A percentile compares a stretch with the other conserved stretches of the same genome.
These are phyloP conservation scores for Oostethus manadensis DNA, from an alignment of 2,113 vertebrate species.

Conservation along the genomic window DNA sequence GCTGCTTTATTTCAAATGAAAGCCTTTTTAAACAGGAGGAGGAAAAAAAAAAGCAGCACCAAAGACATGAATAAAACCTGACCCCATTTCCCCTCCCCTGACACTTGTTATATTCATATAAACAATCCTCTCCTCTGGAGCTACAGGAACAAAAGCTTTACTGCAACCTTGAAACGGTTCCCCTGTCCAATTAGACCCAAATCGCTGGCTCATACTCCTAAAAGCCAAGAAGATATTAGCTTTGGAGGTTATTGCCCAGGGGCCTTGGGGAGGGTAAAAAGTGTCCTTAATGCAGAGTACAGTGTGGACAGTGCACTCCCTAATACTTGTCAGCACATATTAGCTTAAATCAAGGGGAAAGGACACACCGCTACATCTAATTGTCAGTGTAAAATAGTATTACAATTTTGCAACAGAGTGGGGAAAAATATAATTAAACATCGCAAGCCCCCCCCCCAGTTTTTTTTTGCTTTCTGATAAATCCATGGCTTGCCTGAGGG, in stretches of 20 bases:
- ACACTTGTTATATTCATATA: slow-evolving; percentile 31
- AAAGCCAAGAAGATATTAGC: slow-evolving; percentile 48
- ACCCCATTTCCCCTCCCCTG: slow-evolving; percentile 24
- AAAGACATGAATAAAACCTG: slow-evolving; percentile 3
- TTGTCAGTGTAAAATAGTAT: slow-evolving; percentile 25
- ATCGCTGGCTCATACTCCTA: slow-evolving; percentile 42
- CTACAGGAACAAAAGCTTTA: slow-evolving; percentile 35
- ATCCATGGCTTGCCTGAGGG: slow-evolving; percentile 46
- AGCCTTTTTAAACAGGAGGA: neutral
- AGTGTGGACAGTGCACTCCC: slow-evolving; percentile 27
- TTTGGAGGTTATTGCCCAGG: slow-evolving; percentile 48
- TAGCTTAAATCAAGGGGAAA: slow-evolving; percentile 39
- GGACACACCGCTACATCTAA: slow-evolving; percentile 29
- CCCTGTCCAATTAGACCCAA: slow-evolving; percentile 52
- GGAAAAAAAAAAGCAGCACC: neutral
- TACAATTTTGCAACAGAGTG: slow-evolving; percentile 3
- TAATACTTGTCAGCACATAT: slow-evolving; percentile 38
- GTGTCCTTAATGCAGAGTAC: slow-evolving; percentile 43
- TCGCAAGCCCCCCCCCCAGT: slow-evolving; percentile 33
- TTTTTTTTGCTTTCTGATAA: slow-evolving; percentile 52
- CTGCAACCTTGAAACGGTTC: slow-evolving; percentile 42
- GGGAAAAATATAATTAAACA: slow-evolving; percentile 15
- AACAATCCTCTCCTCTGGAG: slow-evolving; percentile 22
- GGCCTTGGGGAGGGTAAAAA: slow-evolving; percentile 18
- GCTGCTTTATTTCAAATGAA: neutral